Percentiles rank a stretch among this genome's conserved stretches.
phyloP scores from a whole-genome alignment of 2,113 vertebrate species.

The Macquaria ambigua region DNA sequence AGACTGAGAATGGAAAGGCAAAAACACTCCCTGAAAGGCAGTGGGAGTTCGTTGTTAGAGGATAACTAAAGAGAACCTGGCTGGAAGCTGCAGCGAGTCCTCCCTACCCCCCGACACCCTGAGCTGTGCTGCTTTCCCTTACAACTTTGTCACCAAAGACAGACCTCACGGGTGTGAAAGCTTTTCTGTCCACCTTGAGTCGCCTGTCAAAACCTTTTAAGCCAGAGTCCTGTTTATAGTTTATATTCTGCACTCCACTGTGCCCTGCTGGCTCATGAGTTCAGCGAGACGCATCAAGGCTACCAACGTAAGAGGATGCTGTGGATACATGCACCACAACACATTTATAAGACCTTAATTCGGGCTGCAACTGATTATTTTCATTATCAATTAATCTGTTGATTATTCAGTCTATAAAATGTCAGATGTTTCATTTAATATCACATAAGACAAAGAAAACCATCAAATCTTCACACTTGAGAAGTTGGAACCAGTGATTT shows the following conservation, averaged over 20 bases:
- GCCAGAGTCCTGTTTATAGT: not conserved
- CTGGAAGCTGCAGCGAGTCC: not conserved
- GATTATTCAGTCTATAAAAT: not conserved
- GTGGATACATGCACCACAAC: not conserved
- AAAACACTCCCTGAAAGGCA: not conserved
- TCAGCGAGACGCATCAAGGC: slow-evolving; percentile 17
- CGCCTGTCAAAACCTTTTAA: slow-evolving; percentile 26
- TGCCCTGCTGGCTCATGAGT: slow-evolving; percentile 13
- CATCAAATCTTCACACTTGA: not conserved
- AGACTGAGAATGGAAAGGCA: not conserved
- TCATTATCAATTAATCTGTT: not conserved
- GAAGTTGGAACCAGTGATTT: not conserved
- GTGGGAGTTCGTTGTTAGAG: not conserved
- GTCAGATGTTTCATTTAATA: too few relatives aligned
- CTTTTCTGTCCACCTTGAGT: slow-evolving; percentile 12
- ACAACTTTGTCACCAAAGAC: slow-evolving; percentile 30
- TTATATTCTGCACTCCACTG: not conserved
- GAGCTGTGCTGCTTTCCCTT: slow-evolving; percentile 12
- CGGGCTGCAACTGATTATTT: not conserved
- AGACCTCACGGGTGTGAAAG: slow-evolving; percentile 25
- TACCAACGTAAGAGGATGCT: not conserved
- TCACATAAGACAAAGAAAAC: not conserved
- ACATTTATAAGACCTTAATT: not conserved
- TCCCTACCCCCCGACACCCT: slow-evolving; percentile 2
- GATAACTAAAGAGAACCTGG: rapidly evolving